A percentile compares a stretch with the other conserved stretches of the same genome.
phyloP scores from a whole-genome alignment of 92 coral and sea anemone genomes.

The Zoanthus sansibaricus region DNA sequence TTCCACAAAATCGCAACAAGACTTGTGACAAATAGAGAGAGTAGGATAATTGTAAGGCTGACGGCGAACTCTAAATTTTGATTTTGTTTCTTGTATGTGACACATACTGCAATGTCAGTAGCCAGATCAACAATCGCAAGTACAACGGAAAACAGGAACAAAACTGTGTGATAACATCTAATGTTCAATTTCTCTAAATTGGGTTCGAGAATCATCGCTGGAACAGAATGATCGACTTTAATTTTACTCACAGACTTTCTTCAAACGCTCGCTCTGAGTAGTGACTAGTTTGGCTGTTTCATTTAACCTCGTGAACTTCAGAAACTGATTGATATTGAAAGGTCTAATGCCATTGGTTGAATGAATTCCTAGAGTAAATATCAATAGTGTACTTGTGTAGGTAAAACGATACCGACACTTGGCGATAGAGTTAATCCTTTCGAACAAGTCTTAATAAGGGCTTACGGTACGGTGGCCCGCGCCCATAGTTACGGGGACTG shows the following conservation, averaged over 20 bases:
- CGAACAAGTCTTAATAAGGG: too few relatives aligned
- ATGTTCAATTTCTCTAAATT: slow-evolving; percentile 30
- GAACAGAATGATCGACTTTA: too few relatives aligned
- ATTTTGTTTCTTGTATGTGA: slow-evolving; percentile 37
- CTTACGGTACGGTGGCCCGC: too few relatives aligned
- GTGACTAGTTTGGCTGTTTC: not conserved
- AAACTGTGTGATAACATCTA: slow-evolving; percentile 21
- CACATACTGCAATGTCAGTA: slow-evolving; percentile 37
- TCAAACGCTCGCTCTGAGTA: not conserved
- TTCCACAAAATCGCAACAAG: slow-evolving; percentile 32
- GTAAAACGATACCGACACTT: too few relatives aligned
- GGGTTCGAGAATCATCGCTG: slow-evolving; percentile 41
- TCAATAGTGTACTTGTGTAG: too few relatives aligned
- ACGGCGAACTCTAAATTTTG: slow-evolving; percentile 30
- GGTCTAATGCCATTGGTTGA: too few relatives aligned
- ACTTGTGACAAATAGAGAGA: slow-evolving; percentile 27
- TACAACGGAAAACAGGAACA: slow-evolving; percentile 25
- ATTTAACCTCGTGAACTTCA: not conserved
- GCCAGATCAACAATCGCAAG: slow-evolving; percentile 23
- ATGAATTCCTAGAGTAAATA: too few relatives aligned
- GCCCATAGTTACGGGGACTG: too few relatives aligned
- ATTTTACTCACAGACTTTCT: too few relatives aligned
- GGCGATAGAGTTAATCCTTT: too few relatives aligned
- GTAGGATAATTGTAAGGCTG: slow-evolving; percentile 23
- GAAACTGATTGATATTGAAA: not conserved